Conservation (phyloP, 2,113 vertebrate species). For the Clupea harengus region DNA sequence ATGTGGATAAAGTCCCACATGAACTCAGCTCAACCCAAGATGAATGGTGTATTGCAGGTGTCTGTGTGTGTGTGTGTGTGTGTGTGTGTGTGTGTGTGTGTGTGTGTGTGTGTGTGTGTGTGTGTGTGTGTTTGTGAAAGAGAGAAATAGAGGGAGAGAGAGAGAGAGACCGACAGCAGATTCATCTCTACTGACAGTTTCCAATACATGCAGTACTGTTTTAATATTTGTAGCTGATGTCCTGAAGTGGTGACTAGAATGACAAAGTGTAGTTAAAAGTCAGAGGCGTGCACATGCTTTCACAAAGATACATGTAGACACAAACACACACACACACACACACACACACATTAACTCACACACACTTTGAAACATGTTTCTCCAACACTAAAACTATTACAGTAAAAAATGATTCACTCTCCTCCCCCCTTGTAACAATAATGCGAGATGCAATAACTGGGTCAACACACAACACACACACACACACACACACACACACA, state of each 20-base stretch:
- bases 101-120: background rate
- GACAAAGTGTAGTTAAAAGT: background rate
- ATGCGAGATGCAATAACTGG: slow-evolving; percentile 34
- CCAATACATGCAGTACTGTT: background rate
- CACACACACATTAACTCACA: background rate
- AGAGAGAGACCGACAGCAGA: background rate
- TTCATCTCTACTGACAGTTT: too few species aligned
- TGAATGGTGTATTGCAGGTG: background rate
- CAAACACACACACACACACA: slow-evolving; percentile 20
- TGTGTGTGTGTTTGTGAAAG: background rate
- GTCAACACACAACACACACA: slow-evolving; percentile 27
- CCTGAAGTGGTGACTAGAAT: background rate
- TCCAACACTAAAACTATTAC: background rate
- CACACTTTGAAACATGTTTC: background rate
- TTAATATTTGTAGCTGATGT: background rate
- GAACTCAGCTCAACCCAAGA: background rate
- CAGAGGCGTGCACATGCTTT: background rate
- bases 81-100: background rate
- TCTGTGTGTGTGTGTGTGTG: background rate
- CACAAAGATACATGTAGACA: slow-evolving; percentile 7
- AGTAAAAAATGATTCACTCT: background rate
- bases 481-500: background rate
- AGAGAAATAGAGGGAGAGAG: background rate
- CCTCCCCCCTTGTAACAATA: background rate
- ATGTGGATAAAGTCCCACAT: background rate